Base-by-base conservation (phyloP, 2,797 vertebrate genomes). In the Lateolabrax maculatus region DNA sequence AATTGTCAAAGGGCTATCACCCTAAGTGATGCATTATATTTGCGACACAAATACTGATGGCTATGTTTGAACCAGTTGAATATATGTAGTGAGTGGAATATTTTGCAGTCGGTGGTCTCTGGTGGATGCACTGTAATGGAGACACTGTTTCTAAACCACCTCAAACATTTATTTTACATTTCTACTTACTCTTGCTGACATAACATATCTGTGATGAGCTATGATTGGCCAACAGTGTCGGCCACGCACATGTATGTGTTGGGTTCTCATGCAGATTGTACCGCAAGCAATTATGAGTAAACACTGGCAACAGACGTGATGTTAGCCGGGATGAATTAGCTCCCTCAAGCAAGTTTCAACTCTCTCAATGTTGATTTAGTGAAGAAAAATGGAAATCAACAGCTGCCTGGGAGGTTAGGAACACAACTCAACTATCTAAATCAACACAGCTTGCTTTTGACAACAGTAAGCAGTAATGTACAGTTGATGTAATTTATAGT, bases 391-490 rank as follows among this genome's bases (percentile, higher is more conserved):
- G 4, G 11, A 48, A 48, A 60, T 10, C 36, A 43, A 49, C 4
- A 5, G 31, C 41, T 53, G 63, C 25, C 75, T 77, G 34, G 21
- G 57, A 68, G 12, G 31, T 61, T 4, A 29, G 43, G 75, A 55
- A 58, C 21, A 19, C 41, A 19, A n/a, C n/a, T n/a, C n/a, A 46
- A 23, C 15, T 34, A 29, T 37, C 18, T 55, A 27, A 57, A 76
- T 48, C 58, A 34, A 21, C n/a, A 58, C 46, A 34, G 57, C 46
- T 31, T 21, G 53, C 60, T 75, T n/a, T n/a, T 44, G 63, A 19
- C n/a, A 19, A 64, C 56, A 73, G 36, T 69, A n/a, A 57, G 43
- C 51, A 68, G 41, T 41, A n/a, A 81, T 61, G 39, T 64, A 29
- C n/a, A 13, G 39, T 25, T 29, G 48, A 55, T 21, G 39, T 31